phyloP scores from a whole-genome alignment of 2,797 vertebrate genomes.

The Pantherophis alleghaniensis region DNA sequence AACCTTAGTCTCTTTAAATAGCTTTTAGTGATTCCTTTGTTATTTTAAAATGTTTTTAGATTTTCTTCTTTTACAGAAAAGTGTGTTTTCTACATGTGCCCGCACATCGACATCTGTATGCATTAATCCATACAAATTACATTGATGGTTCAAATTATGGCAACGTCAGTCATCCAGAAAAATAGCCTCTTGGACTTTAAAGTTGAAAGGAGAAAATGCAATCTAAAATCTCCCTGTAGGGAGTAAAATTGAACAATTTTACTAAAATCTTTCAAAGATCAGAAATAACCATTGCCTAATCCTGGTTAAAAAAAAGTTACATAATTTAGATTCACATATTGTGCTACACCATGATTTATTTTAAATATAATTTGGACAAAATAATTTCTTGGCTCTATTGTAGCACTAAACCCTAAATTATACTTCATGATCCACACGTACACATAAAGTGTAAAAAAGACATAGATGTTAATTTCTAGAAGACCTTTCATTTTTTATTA shows the following conservation, averaged over 20 bases:
- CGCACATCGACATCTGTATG: background rate
- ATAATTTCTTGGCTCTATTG: background rate
- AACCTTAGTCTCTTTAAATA: background rate
- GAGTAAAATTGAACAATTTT: background rate
- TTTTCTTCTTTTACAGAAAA: background rate
- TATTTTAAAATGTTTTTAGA: background rate
- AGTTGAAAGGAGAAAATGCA: background rate
- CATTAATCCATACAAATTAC: background rate
- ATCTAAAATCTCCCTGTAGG: background rate
- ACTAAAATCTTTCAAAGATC: background rate
- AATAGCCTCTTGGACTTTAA: background rate
- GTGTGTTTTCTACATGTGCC: background rate
- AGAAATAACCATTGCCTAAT: background rate
- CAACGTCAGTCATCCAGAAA: background rate
- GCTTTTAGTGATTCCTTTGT: background rate
- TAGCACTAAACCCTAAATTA: background rate
- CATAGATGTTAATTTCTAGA: background rate
- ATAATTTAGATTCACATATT: background rate
- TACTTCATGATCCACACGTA: background rate
- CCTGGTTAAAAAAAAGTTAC: background rate
- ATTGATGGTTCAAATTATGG: background rate
- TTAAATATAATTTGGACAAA: background rate
- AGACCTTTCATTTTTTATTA: background rate
- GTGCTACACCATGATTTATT: background rate
- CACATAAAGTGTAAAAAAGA: background rate